Base-by-base conservation (phyloP, 2,113 vertebrate species). In the Australoheros scitulus region DNA sequence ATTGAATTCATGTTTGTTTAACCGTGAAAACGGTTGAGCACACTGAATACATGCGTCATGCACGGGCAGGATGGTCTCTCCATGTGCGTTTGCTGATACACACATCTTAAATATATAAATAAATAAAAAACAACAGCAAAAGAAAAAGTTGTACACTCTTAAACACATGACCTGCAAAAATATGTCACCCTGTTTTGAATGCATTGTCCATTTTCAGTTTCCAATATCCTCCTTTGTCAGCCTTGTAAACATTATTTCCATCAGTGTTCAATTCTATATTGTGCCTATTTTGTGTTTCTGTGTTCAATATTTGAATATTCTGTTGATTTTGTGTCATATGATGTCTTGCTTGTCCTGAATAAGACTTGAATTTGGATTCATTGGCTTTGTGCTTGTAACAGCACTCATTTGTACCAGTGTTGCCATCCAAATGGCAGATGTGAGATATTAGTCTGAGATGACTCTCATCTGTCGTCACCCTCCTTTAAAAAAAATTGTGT, bases 301-400 rank as follows among this genome's bases (percentile, higher is more conserved):
- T 83, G 20, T 68, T 65, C 10, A 60, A 10, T 26, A 47, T 81
- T 84, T 43, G 11, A 59, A 38, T 84, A 65, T 81, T 80, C 18
- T 84, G 58, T 47, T 65, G 52, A 26, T 57, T 86, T 77, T 68
- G 63, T 80, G 32, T 79, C 50, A 84, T 57, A 57, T 63, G 50
- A 78, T 77, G 81, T 61, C 50, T 61, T 77, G 38, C 78, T 86
- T 77, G 70, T 89, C 80, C 82, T 85, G 72, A 89, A 61, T 29
- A 83, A 77, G 64, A 87, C 77, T 85, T 88, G 34, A 87, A 77
- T 85, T 84, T 85, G 84, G 68, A 70, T 77, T 81, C 63, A 65
- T 61, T 82, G 59, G 72, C 34, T 29, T 20, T 56, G 38, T 58
- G 52, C 29, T 83, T 85, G 34, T 13, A n/a, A 15, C 4, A 64